Conservation (phyloP, 2,797 vertebrate species). For the Sebastes itinus region DNA sequence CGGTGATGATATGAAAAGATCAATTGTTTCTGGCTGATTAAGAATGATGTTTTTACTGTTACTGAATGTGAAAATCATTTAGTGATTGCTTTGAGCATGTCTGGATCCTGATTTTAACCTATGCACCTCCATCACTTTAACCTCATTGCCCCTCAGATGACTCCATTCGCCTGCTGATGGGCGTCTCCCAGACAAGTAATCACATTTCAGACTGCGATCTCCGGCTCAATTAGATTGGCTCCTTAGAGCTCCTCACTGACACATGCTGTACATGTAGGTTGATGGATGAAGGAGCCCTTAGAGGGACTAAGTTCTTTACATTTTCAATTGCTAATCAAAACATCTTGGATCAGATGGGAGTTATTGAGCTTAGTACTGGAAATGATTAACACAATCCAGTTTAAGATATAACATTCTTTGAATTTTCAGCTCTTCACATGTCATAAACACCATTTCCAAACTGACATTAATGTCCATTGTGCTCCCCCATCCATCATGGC, state of each 20-base stretch:
- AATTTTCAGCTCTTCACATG: not conserved
- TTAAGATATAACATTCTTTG: not conserved
- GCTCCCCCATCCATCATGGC: conserved; percentile 3
- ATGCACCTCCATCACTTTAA: conserved; percentile 39
- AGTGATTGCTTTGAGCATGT: not conserved
- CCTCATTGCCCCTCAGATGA: conserved; percentile 39
- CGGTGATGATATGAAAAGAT: not conserved
- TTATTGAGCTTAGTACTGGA: not conserved
- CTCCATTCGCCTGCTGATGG: conserved; percentile 50
- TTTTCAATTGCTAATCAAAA: not conserved
- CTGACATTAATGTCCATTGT: not conserved
- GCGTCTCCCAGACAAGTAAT: conserved; percentile 52
- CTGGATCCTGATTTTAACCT: conserved; percentile 11
- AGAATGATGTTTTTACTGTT: not conserved
- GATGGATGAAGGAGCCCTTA: conserved; percentile 4
- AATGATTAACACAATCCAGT: not conserved
- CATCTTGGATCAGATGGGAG: not conserved
- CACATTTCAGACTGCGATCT: conserved; percentile 53
- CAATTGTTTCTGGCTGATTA: not conserved
- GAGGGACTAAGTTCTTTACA: not conserved
- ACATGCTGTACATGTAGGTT: not conserved
- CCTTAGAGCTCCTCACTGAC: conserved; percentile 27
- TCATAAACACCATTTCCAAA: not conserved
- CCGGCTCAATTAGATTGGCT: conserved; percentile 57
- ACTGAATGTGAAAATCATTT: not conserved